Percentiles rank a stretch among this genome's conserved stretches.
phyloP scores from a whole-genome alignment of 2,888 invertebrate species.

The Prosapia bicincta region DNA sequence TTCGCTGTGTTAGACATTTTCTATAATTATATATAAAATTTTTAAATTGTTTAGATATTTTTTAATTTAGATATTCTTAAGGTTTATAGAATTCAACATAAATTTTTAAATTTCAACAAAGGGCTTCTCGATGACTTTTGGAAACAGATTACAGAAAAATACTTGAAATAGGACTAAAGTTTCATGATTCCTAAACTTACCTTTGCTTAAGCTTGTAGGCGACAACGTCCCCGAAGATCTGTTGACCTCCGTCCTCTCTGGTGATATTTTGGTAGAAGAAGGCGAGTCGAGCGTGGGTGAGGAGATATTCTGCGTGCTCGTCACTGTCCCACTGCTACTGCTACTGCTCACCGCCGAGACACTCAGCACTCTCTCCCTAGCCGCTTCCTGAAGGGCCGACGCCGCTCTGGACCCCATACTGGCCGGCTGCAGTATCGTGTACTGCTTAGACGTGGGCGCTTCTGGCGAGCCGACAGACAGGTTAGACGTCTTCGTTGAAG shows the following conservation, averaged over 20 bases:
- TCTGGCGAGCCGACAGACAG: constrained; percentile 36
- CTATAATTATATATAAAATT: too few relatives aligned
- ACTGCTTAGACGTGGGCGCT: constrained; percentile 62
- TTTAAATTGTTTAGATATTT: too few relatives aligned
- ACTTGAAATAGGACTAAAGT: too few relatives aligned
- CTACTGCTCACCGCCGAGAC: constrained; percentile 53
- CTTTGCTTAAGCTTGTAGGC: constrained; percentile 73
- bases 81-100: too few relatives aligned
- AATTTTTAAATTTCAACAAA: too few relatives aligned
- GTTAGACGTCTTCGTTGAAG: constrained; percentile 43
- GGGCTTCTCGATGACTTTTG: too few relatives aligned
- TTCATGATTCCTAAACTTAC: constrained; percentile 51
- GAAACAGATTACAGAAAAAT: not conserved
- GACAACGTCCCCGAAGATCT: constrained; percentile 54
- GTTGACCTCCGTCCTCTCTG: constrained; percentile 39
- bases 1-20: too few relatives aligned
- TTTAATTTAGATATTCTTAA: too few relatives aligned
- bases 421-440: constrained; percentile 83
- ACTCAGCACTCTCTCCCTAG: constrained; percentile 61
- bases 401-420: constrained; percentile 77
- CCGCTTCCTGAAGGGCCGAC: constrained; percentile 74
- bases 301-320: constrained; percentile 41
- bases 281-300: constrained; percentile 43
- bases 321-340: constrained; percentile 35
- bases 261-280: constrained; percentile 35